Base-by-base conservation (phyloP, 2,888 invertebrate species). In the Leucophenga maculata region DNA sequence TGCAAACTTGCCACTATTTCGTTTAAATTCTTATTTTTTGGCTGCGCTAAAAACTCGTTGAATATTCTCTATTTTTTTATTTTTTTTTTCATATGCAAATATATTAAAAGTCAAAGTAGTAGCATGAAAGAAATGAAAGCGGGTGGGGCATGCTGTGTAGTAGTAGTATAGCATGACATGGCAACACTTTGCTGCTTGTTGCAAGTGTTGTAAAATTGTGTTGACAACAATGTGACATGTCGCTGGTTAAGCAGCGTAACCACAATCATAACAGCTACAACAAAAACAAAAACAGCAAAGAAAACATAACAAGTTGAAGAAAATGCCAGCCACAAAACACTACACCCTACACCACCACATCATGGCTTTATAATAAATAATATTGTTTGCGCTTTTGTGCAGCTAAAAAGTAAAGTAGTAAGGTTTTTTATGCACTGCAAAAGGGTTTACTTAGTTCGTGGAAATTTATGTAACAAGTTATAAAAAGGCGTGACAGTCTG, bases 321-420 rank as follows among this genome's bases (percentile, higher is more conserved):
- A 50, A n/a, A 32, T 6, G 6, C 39, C 14, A 22, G 14, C 26
- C 9, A 1, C 31, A 8, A 4, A 48, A n/a, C 26, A 26, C 26
- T 26, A 26, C 26, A 26, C 26, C 26, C 26, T 26, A 26, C 26
- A 26, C 4, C 39, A 39, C 8, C 8, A 9, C 39, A 39, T 3
- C 75, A 82, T 80, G 74, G 77, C 81, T 79, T 82, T 74, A 80
- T 82, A 80, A 79, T 79, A 78, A 78, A 79, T 79, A 78, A 78
- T 75, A 75, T 66, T 75, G 46, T n/a, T n/a, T n/a, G n/a, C n/a
- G n/a, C n/a, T n/a, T n/a, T n/a, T n/a, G n/a, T n/a, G n/a, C 46
- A n/a, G 46, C 46, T 4, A 14, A 8, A 14, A 3, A 3, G 6
- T 46, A n/a, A 14, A 46, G 13, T 4, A 22, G 54, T 54, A n/a